Conservation (phyloP, 2,113 vertebrate species). For the Atractosteus spatula region DNA sequence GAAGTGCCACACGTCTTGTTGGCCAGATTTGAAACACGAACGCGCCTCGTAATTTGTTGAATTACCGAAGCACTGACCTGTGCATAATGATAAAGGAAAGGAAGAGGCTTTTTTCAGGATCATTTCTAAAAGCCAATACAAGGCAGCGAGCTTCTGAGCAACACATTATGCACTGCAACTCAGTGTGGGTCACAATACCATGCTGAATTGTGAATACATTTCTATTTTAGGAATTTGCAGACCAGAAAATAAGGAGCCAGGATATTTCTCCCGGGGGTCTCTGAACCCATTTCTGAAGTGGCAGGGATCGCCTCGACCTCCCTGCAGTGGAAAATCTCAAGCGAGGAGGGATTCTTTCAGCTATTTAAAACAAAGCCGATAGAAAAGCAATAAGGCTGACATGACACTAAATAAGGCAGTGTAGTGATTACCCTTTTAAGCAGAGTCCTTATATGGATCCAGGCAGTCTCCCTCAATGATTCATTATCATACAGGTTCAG, state of each 20-base stretch:
- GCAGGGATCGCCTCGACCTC: background rate
- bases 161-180: no score
- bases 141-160: no score
- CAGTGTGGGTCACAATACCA: no score
- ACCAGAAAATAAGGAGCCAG: background rate
- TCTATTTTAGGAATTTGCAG: slow-evolving; percentile 29
- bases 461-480: slow-evolving; percentile 20
- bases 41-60: no score
- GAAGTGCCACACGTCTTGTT: background rate
- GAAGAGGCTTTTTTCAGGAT: no score
- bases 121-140: no score
- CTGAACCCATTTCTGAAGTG: background rate
- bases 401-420: slow-evolving; percentile 49
- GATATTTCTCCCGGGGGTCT: background rate
- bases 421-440: slow-evolving; percentile 3
- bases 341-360: background rate
- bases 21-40: background rate
- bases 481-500: slow-evolving; percentile 1
- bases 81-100: no score
- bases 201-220: background rate
- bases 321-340: background rate
- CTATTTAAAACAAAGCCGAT: background rate
- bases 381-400: slow-evolving; percentile 15
- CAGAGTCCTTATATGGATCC: slow-evolving; percentile 50
- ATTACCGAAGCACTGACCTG: no score